phyloP scores from a whole-genome alignment of 2,888 invertebrate species.

The Ellobium chinense region DNA sequence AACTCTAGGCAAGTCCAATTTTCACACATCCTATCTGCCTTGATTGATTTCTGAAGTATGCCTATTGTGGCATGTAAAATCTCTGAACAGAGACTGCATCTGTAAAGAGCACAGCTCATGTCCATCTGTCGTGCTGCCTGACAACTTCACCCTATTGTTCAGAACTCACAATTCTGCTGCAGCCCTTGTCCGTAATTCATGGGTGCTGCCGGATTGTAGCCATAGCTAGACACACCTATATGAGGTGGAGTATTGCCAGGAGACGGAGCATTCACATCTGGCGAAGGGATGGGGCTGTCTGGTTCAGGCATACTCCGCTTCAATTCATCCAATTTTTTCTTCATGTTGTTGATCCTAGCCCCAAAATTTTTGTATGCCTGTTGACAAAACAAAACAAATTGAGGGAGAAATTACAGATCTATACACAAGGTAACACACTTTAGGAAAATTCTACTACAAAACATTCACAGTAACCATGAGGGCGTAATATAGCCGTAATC shows the following conservation, averaged over 20 bases:
- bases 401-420: background rate
- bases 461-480: no score
- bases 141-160: no score
- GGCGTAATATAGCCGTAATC: no score
- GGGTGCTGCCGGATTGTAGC: conserved; percentile 28
- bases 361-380: conserved; percentile 98
- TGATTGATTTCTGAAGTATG: no score
- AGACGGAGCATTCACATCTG: conserved; percentile 86
- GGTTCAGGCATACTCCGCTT: conserved; percentile 84
- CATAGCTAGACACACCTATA: conserved; percentile 2
- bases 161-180: conserved; percentile 27
- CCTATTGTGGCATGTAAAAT: no score
- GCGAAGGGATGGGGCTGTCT: conserved; percentile 83
- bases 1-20: no score
- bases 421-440: no score
- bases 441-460: no score
- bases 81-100: no score
- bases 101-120: no score
- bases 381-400: conserved; percentile 31
- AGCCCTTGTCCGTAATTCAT: conserved; percentile 34
- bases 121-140: no score
- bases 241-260: conserved; percentile 84
- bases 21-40: no score
- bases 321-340: conserved; percentile 91
- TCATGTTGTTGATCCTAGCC: conserved; percentile 89